A percentile compares a stretch with the other conserved stretches of the same genome.
Evolutionary conservation across 2,888 invertebrate species (phyloP).

Genomic region (Danaus chrysippus): DNA sequence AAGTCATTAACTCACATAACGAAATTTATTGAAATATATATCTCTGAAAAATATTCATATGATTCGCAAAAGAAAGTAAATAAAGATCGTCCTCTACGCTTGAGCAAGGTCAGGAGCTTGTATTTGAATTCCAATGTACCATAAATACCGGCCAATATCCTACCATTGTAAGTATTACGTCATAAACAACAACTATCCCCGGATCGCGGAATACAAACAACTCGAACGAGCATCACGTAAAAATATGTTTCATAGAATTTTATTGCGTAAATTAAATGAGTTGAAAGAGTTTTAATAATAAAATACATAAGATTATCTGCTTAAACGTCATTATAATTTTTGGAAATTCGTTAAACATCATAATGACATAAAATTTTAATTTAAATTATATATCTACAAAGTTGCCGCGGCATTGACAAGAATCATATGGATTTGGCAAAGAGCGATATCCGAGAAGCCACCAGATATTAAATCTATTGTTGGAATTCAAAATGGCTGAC

Average conservation of each 20-base stretch:
- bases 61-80: not conserved
- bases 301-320: too few species aligned
- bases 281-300: too few species aligned
- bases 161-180: constrained; percentile 13
- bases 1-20: too few species aligned
- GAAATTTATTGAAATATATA: too few species aligned
- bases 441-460: constrained; percentile 7
- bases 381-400: too few species aligned
- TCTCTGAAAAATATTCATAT: too few species aligned
- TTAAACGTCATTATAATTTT: too few species aligned
- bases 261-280: too few species aligned
- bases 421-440: constrained; percentile 15
- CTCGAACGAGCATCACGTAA: too few species aligned
- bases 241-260: too few species aligned
- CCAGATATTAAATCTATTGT: constrained; percentile 22
- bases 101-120: constrained; percentile 12
- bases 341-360: too few species aligned
- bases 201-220: not conserved
- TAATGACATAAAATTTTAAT: too few species aligned
- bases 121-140: constrained; percentile 3
- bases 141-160: constrained; percentile 10
- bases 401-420: not conserved
- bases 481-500: constrained; percentile 8
- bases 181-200: not conserved
- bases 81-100: not conserved